Percentiles rank a stretch among this genome's conserved stretches.
Conservation (phyloP, 2,113 vertebrate species). For the Myiozetetes cayanensis region DNA sequence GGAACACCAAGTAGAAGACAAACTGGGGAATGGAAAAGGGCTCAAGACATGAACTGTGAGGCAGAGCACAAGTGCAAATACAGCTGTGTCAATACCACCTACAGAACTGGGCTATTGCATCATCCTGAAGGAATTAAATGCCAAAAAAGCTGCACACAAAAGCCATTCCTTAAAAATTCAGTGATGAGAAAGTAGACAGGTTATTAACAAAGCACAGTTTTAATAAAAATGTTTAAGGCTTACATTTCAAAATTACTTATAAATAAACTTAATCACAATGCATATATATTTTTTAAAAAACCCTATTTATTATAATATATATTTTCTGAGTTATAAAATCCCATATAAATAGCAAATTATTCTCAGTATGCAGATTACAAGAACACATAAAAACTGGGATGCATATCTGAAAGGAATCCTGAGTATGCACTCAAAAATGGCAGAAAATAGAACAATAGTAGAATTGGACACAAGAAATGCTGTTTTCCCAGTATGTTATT, state of each 20-base stretch:
- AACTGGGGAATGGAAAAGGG: neutral
- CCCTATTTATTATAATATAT: conserved; percentile 11
- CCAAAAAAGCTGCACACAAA: neutral
- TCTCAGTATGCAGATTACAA: neutral
- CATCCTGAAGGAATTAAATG: neutral
- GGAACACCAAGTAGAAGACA: neutral
- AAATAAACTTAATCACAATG: conserved; percentile 30
- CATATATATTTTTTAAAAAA: neutral
- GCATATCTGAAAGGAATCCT: neutral
- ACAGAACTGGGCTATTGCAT: neutral
- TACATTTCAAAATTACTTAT: conserved; percentile 11
- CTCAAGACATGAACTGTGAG: neutral
- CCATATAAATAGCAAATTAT: conserved; percentile 38
- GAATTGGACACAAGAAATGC: neutral
- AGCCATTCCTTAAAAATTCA: neutral
- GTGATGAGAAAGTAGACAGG: neutral
- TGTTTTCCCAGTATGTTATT: neutral
- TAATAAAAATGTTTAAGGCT: conserved; percentile 30
- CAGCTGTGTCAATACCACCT: neutral
- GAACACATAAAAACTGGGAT: neutral
- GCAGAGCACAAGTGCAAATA: neutral
- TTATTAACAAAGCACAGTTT: conserved; percentile 43
- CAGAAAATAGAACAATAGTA: neutral
- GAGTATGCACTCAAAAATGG: neutral
- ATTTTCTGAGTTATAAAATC: conserved; percentile 54